Evolutionary conservation across 1,140 invertebrate genomes (phyloP), one percentile per base, ranked within the genome.

Genomic region (Drosophila nikananu): DNA sequence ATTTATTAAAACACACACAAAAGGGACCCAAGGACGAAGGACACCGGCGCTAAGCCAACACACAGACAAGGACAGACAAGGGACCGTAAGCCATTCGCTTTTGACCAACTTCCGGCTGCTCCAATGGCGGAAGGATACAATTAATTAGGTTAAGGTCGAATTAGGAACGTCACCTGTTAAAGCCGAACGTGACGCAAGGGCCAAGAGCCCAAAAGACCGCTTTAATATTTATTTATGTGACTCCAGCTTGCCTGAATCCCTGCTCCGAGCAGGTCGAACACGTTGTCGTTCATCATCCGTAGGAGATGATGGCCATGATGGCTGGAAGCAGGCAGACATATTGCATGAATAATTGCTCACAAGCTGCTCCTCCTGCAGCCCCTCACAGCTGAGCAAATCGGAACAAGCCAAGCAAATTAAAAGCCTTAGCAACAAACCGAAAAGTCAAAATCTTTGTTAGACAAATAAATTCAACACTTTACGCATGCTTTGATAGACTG

Each of bases 1-100:
- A 86, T 87, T 87, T 72, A 87, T 87, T 87, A 73, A 79, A 86
- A 63, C 65, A 42, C 65, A 42, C 62, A 67, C 82, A 72, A 74
- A 83, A 51, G 30, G 66, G 55, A 64, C 65, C 65, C 63, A 71
- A 55, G 51, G 60, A 52, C 54, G 42, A 67, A 52, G 46, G 37
- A 65, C 54, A 74, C 37, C 19, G 64, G 15, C 17, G 25, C n/a
- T 10, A 42, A 21, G 30, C 19, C 21, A 25, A 39, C 35, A 66
- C 13, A 61, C 42, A 49, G 35, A 35, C 67, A 42, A 49, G 27
- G 39, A 37, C 67, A 3, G 37, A 23, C 42, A 19, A 19, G 46
- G 32, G 51, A 55, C 41, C 25, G 8, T 32, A 46, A 58, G 41
- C 35, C 68, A 25, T 71, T 59, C 44, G 25, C 70, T 51, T 59